These are phyloP conservation scores for Agrotis clavis DNA, from an alignment of 2,888 invertebrate species.

Conservation along the genomic window DNA sequence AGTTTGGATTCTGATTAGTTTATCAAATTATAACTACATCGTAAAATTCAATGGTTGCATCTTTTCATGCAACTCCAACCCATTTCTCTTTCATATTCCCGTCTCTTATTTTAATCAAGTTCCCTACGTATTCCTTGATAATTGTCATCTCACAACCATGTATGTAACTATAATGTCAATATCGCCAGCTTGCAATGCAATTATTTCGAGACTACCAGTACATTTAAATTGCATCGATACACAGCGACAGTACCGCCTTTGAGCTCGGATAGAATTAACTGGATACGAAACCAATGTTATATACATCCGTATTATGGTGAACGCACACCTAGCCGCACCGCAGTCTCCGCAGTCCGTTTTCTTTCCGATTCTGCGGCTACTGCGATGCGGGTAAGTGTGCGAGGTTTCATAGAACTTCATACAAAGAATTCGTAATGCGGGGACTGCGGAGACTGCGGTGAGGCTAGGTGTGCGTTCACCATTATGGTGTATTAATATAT, in stretches of 20 bases:
- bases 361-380: no score
- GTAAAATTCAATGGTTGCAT: no score
- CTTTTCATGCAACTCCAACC: background rate
- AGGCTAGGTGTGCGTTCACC: no score
- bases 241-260: slow-evolving; percentile 29
- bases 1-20: no score
- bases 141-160: slow-evolving; percentile 30
- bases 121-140: slow-evolving; percentile 17
- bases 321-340: no score
- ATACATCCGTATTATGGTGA: no score
- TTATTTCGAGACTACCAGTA: slow-evolving; percentile 40
- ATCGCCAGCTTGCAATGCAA: slow-evolving; percentile 43
- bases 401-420: no score
- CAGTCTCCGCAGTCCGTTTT: no score
- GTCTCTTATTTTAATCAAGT: slow-evolving; percentile 13
- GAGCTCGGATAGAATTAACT: slow-evolving; percentile 30
- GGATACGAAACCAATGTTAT: slow-evolving; percentile 1
- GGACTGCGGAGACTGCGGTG: no score
- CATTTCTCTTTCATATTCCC: background rate
- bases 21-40: no score
- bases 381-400: no score
- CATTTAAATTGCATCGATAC: slow-evolving; percentile 53
- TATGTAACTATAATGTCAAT: slow-evolving; percentile 40
- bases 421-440: no score
- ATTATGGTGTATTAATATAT: slow-evolving; percentile 6